phyloP scores from a whole-genome alignment of 2,888 invertebrate genomes.

The Calameuta idolon region DNA sequence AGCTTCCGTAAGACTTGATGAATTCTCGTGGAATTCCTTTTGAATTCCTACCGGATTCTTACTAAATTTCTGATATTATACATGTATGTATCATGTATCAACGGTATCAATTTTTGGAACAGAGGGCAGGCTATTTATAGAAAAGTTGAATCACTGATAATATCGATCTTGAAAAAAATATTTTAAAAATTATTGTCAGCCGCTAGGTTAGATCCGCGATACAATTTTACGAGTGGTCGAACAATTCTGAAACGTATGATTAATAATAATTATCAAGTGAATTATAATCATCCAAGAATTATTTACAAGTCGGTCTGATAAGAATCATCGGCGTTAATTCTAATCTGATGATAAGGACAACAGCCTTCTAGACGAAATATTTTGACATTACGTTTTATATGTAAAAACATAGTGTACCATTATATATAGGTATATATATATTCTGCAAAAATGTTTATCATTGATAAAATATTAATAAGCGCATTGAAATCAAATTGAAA shows the following conservation, averaged over 20 bases:
- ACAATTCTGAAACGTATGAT: neutral
- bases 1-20: neutral
- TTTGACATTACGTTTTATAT: neutral
- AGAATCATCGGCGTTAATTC: neutral
- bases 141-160: neutral
- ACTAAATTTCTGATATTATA: too few relatives aligned
- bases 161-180: neutral
- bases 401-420: neutral
- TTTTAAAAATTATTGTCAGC: neutral
- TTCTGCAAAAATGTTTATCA: too few relatives aligned
- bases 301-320: neutral
- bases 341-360: neutral
- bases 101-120: neutral
- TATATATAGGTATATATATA: too few relatives aligned
- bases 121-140: neutral
- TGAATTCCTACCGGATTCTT: too few relatives aligned
- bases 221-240: too few relatives aligned
- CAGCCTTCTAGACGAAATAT: neutral
- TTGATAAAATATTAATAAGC: too few relatives aligned
- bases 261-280: neutral
- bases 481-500: too few relatives aligned
- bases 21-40: neutral
- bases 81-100: neutral
- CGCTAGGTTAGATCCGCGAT: neutral
- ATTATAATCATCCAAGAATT: neutral